These are phyloP conservation scores for Dasysyrphus albostriatus DNA, from an alignment of 2,888 invertebrate genomes.

Conservation along the genomic window DNA sequence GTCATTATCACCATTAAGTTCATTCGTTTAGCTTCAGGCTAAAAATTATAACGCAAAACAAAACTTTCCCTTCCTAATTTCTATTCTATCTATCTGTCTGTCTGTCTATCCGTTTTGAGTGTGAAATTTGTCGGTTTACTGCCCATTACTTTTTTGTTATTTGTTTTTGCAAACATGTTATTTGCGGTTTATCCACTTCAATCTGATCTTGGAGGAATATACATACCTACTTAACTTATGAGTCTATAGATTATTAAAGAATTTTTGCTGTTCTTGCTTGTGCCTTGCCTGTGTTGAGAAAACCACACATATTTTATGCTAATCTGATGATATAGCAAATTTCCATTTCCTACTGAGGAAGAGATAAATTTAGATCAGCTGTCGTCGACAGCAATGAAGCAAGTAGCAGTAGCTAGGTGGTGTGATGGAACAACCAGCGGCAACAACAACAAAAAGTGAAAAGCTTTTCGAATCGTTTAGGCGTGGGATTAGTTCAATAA, in stretches of 20 bases:
- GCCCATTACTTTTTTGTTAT: constrained; percentile 19
- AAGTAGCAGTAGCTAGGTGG: not conserved
- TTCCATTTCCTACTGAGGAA: constrained; percentile 61
- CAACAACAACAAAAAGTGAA: not conserved
- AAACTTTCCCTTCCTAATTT: constrained; percentile 71
- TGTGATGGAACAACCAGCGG: no score
- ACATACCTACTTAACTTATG: not conserved
- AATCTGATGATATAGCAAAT: constrained; percentile 62
- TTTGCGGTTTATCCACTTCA: constrained; percentile 54
- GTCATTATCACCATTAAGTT: constrained; percentile 48
- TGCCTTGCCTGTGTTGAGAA: constrained; percentile 9
- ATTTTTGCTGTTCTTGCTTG: constrained; percentile 38
- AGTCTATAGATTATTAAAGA: constrained; percentile 27
- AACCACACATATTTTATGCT: constrained; percentile 53
- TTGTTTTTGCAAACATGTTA: constrained; percentile 28
- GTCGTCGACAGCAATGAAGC: constrained; percentile 8
- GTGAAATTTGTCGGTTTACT: constrained; percentile 30
- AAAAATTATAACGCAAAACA: constrained; percentile 29
- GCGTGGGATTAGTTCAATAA: constrained; percentile 72
- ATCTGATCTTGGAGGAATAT: constrained; percentile 63
- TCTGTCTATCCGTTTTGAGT: constrained; percentile 7
- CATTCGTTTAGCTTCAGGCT: constrained; percentile 21
- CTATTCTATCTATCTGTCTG: constrained; percentile 34
- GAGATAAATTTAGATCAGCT: constrained; percentile 63
- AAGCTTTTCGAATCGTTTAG: constrained; percentile 40